phyloP scores from a whole-genome alignment of 2,888 invertebrate genomes.

The Sarcophaga subvicina region DNA sequence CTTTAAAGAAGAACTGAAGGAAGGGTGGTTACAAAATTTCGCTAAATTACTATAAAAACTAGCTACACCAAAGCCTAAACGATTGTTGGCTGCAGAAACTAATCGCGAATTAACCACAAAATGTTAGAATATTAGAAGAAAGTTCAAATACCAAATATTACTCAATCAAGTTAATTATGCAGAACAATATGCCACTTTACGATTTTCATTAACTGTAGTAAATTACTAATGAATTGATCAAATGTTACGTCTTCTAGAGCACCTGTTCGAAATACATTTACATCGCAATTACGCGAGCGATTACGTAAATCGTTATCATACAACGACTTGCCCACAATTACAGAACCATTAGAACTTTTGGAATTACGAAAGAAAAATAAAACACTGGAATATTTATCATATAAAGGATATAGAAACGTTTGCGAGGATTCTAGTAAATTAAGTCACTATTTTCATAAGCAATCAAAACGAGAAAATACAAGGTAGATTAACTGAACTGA shows the following conservation, averaged over 20 bases:
- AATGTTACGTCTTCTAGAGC: conserved; percentile 34
- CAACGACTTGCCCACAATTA: conserved; percentile 73
- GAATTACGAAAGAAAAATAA: conserved; percentile 49
- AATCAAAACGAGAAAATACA: conserved; percentile 1
- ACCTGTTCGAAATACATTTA: conserved; percentile 54
- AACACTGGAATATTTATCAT: conserved; percentile 52
- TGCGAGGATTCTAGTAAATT: conserved; percentile 54
- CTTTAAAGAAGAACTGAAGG: too few species aligned
- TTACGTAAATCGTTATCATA: conserved; percentile 76
- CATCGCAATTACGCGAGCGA: conserved; percentile 71
- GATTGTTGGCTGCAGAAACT: too few species aligned
- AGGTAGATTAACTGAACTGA: conserved; percentile 35
- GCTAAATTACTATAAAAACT: too few species aligned
- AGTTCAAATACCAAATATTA: too few species aligned
- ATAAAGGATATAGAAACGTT: conserved; percentile 48
- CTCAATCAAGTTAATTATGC: too few species aligned
- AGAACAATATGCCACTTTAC: accelerated
- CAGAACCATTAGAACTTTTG: conserved; percentile 36
- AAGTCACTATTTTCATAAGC: conserved; percentile 73
- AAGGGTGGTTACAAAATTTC: too few species aligned
- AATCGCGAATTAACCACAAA: too few species aligned
- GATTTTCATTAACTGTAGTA: too few species aligned
- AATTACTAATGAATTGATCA: too few species aligned
- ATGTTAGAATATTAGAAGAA: too few species aligned
- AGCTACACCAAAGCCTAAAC: too few species aligned